Conservation (phyloP, 2,113 vertebrate species). For the Jacana jacana region DNA sequence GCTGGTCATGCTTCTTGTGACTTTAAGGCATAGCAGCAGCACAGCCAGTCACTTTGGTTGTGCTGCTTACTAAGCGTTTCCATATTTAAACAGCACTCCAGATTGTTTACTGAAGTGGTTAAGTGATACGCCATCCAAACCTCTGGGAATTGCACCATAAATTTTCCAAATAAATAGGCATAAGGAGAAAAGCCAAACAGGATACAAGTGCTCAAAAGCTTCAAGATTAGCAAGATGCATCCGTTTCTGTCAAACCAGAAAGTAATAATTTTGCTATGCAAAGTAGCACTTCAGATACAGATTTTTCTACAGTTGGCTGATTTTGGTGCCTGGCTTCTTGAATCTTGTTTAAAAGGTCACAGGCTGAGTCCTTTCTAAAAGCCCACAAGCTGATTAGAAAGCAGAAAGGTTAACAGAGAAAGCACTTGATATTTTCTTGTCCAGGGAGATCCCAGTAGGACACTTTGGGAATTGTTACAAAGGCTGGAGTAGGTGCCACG, state of each 20-base stretch:
- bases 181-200: not conserved
- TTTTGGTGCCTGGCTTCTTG: not conserved
- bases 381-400: not conserved
- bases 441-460: not conserved
- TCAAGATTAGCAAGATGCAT: not conserved
- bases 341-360: not conserved
- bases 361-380: not conserved
- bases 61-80: not conserved
- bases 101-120: constrained; percentile 17
- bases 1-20: no score
- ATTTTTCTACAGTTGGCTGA: not conserved
- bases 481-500: not conserved
- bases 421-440: not conserved
- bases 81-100: constrained; percentile 27
- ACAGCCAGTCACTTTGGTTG: not conserved
- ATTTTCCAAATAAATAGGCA: constrained; percentile 22
- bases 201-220: not conserved
- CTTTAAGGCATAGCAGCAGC: not conserved
- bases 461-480: accelerated
- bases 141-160: not conserved
- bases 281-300: not conserved
- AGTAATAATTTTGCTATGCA: not conserved
- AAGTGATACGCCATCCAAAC: not conserved
- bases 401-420: not conserved
- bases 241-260: not conserved